These are phyloP conservation scores for Tupaia chinensis DNA, from an alignment of 2,113 vertebrate genomes.

Conservation along the genomic window DNA sequence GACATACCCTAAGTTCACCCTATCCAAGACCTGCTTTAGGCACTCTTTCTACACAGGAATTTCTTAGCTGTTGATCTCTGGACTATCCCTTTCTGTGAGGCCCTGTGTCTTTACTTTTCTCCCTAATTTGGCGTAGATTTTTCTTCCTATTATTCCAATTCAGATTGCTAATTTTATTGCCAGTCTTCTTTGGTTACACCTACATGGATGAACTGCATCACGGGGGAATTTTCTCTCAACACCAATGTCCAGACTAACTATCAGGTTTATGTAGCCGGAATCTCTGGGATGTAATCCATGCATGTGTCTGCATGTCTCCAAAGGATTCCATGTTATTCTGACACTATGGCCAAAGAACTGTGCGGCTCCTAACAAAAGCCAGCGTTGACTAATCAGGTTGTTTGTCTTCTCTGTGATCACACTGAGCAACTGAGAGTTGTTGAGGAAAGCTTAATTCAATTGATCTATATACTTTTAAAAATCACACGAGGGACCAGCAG, in stretches of 20 bases:
- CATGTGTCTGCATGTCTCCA: not conserved
- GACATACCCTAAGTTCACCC: not conserved
- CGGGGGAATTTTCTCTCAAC: not conserved
- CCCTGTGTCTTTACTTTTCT: not conserved
- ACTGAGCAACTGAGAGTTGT: not conserved
- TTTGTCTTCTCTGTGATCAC: not conserved
- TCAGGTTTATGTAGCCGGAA: not conserved
- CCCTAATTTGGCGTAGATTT: not conserved
- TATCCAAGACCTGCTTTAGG: not conserved
- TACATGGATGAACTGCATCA: not conserved
- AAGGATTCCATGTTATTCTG: not conserved
- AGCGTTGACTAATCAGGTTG: too few species aligned
- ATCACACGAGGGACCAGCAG: too few species aligned
- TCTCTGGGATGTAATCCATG: not conserved
- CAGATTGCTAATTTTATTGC: not conserved
- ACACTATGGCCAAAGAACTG: not conserved
- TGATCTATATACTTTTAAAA: too few species aligned
- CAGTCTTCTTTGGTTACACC: not conserved
- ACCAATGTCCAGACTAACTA: not conserved
- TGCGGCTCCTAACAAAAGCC: not conserved
- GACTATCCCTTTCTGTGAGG: not conserved
- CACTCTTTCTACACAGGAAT: not conserved
- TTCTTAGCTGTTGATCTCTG: not conserved
- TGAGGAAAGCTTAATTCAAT: too few species aligned
- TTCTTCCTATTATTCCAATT: not conserved